phyloP scores from a whole-genome alignment of 2,797 vertebrate genomes.

The Muraenolepis orangiensis region DNA sequence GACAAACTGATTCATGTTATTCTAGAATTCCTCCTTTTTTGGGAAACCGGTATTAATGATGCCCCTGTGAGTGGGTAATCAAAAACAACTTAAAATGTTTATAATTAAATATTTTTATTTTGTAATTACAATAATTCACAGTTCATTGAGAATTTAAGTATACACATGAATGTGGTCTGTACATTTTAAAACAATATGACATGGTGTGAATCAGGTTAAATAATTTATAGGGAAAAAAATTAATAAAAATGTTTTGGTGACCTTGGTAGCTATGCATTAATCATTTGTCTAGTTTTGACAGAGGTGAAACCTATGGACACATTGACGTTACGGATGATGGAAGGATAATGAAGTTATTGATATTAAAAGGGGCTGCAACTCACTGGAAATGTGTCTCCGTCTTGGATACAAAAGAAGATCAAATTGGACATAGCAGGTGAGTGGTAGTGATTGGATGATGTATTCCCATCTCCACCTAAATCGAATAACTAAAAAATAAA shows the following conservation, averaged over 20 bases:
- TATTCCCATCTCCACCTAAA: background rate
- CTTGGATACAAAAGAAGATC: background rate
- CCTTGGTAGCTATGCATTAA: slow-evolving; percentile 44
- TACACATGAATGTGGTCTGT: slow-evolving; percentile 43
- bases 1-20: slow-evolving; percentile 43
- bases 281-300: slow-evolving; percentile 5
- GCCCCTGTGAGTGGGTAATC: background rate
- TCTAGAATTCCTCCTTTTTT: background rate
- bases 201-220: slow-evolving; percentile 6
- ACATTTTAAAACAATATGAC: slow-evolving; percentile 18
- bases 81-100: slow-evolving; percentile 8
- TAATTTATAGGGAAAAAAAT: slow-evolving; percentile 19
- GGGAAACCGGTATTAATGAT: background rate
- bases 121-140: slow-evolving; percentile 71
- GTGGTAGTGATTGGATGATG: background rate
- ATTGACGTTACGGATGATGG: background rate
- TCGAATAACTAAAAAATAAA: background rate
- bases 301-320: background rate
- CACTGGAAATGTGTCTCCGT: background rate
- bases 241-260: slow-evolving; percentile 63
- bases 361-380: background rate
- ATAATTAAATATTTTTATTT: slow-evolving; percentile 63
- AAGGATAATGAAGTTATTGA: background rate
- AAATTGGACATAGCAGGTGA: background rate
- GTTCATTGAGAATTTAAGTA: slow-evolving; percentile 64